Percentiles rank a stretch among this genome's conserved stretches.
Evolutionary conservation across 2,113 vertebrate species (phyloP).

Genomic region (Takifugu flavidus): DNA sequence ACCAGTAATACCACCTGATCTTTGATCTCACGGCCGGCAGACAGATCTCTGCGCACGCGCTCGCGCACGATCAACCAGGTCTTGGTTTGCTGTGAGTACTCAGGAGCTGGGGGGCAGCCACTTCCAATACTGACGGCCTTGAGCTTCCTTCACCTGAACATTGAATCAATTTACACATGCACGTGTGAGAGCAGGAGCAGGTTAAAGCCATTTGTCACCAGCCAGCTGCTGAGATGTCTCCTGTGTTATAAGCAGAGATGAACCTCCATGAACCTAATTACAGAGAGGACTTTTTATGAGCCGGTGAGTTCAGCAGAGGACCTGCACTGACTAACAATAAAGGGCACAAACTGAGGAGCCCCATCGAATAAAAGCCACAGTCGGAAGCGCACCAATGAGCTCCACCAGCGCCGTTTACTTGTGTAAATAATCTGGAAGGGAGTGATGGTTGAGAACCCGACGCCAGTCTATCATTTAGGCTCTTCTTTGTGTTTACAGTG

Average conservation of each 20-base stretch:
- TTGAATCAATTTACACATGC: conserved; percentile 34
- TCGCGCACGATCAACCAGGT: conserved; percentile 30
- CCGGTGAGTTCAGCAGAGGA: conserved; percentile 32
- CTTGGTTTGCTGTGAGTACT: conserved; percentile 48
- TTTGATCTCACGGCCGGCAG: conserved; percentile 6
- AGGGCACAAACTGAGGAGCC: conserved; percentile 19
- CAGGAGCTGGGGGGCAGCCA: conserved; percentile 16
- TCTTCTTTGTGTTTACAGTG: conserved; percentile 56
- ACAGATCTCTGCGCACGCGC: conserved; percentile 17
- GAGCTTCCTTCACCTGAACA: conserved; percentile 49
- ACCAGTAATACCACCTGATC: conserved; percentile 22
- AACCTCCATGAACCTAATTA: conserved; percentile 42
- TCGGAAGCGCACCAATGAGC: background rate
- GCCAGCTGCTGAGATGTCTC: background rate
- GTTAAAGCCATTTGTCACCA: conserved; percentile 20
- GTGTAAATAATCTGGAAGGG: conserved; percentile 39
- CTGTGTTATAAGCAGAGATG: background rate
- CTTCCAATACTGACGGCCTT: conserved; percentile 33
- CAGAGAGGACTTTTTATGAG: conserved; percentile 54
- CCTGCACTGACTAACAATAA: conserved; percentile 42
- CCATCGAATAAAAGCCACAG: conserved; percentile 9
- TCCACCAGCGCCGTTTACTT: conserved; percentile 26
- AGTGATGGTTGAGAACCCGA: conserved; percentile 20
- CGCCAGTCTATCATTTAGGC: conserved; percentile 52
- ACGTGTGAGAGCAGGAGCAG: conserved; percentile 17